Base-by-base conservation (phyloP, 2,888 invertebrate species). In the Habroteleia sp. region DNA sequence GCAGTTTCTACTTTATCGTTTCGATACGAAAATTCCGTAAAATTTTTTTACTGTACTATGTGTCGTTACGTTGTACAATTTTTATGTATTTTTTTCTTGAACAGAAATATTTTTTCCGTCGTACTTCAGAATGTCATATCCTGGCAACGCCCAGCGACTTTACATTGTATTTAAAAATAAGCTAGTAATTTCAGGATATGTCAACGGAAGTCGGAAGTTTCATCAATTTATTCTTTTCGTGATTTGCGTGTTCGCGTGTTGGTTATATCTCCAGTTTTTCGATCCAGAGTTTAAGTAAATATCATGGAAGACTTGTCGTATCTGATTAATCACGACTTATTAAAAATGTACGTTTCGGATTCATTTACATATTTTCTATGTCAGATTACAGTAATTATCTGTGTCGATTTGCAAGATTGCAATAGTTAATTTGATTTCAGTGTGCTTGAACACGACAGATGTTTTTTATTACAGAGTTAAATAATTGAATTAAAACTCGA, bases 301-400 rank as follows among this genome's bases (percentile, higher is more conserved):
- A 52, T 42, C 23, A 50, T 16, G 23, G 41, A 25, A 41, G 41
- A 50, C 17, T 52, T 46, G 50, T 56, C 48, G 33, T 39, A 41
- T 58, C 58, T 48, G 58, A 68, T 68, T 68, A 68, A 58, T 68
- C 48, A 35, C 16, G 20, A n/a, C 14, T 62, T 62, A 62, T 62
- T 62, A 62, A 62, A 48, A 48, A 11, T 48, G 44, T 23, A 44
- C 25, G 33, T 35, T 58, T 10, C 11, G 13, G 31, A 44, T 33
- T 58, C 44, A 35, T 58, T 58, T 58, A 44, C 44, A 58, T 58
- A 58, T 33, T 33, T 42, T 14, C 17, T 14, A 31, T 56, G 42
- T 44, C 14, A 44, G 44, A 33, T 33, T 58, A 17, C 23, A 2
- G 6, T 23, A 33, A 58, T 58, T 33, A 56, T 31, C 31, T 31